Evolutionary conservation across 2,113 vertebrate genomes (phyloP), one percentile per base, ranked within the genome.

Genomic region (Pipa parva): DNA sequence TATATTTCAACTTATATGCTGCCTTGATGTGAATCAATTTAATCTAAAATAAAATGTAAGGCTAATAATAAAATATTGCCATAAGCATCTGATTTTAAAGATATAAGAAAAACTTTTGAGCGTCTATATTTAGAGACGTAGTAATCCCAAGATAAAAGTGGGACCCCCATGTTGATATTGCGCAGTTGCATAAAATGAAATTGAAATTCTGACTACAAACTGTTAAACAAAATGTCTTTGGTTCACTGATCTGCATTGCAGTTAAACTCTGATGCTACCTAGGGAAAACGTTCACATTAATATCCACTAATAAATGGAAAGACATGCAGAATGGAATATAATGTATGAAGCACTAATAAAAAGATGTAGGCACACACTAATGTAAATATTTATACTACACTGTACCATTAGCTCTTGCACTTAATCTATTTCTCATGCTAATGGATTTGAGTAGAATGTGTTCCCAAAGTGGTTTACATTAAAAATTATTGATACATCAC

Each of bases 381-480:
- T 63, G 74, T 77, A 81, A 78, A 72, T 79, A 77, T 81, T 82
- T 79, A 42, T 73, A 42, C 63, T 63, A 66, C 55, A 18, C 56
- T 58, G 1, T 71, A 20, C 72, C 69, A 76, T 73, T 71, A 74
- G 64, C 71, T 77, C 61, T 71, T 69, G 69, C 57, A 72, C 70
- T 73, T 77, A 73, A 80, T 80, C 78, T 76, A 62, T 73, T 76
- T 75, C 72, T 62, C 69, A 59, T 65, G 63, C 61, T 82, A 74
- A 79, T 72, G 72, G 65, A 70, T 80, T 71, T 63, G 63, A 76
- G 56, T 76, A 65, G 72, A 78, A 74, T 63, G 59, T 5, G 22
- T 72, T 78, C 71, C 73, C 42, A 63, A 57, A 70, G 56, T 52
- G 71, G 71, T 75, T 80, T 64, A 72, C 64, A 74, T 52, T 75